Conservation (phyloP, 2,113 vertebrate species). For the Tinamus guttatus region DNA sequence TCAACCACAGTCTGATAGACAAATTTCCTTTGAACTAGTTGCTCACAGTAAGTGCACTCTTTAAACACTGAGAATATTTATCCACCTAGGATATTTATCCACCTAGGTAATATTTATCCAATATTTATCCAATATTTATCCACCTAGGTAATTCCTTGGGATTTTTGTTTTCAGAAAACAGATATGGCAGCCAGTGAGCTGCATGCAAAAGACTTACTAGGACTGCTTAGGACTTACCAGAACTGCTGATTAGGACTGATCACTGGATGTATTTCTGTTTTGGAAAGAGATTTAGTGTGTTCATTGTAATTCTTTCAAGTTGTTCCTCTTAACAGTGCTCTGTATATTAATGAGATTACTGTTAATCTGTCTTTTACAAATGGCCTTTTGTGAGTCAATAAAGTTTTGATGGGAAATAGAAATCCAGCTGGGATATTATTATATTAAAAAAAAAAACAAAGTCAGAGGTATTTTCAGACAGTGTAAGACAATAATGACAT, state of each 20-base stretch:
- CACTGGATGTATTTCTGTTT: neutral
- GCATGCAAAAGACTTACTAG: neutral
- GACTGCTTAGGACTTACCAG: too few relatives aligned
- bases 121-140: too few relatives aligned
- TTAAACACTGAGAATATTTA: neutral
- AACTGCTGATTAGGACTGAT: neutral
- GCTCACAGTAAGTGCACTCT: neutral
- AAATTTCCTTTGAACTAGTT: neutral
- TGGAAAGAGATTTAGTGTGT: neutral
- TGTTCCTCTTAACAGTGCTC: conserved; percentile 1
- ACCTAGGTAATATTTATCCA: too few relatives aligned
- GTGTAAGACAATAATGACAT: neutral
- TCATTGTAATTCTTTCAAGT: conserved; percentile 21
- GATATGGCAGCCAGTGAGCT: neutral
- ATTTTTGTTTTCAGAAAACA: neutral
- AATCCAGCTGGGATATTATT: conserved; percentile 28
- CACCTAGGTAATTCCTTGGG: neutral
- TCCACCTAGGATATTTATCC: too few relatives aligned
- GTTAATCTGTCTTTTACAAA: conserved; percentile 59
- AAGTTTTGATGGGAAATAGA: conserved; percentile 48
- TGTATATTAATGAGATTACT: conserved; percentile 52
- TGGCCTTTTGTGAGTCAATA: conserved; percentile 39
- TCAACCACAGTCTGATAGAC: neutral
- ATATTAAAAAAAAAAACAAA: conserved; percentile 12
- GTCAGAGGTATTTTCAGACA: neutral